Evolutionary conservation across 2,888 invertebrate genomes (phyloP), one percentile per base, ranked within the genome.

Genomic region (Clitarchus hookeri): DNA sequence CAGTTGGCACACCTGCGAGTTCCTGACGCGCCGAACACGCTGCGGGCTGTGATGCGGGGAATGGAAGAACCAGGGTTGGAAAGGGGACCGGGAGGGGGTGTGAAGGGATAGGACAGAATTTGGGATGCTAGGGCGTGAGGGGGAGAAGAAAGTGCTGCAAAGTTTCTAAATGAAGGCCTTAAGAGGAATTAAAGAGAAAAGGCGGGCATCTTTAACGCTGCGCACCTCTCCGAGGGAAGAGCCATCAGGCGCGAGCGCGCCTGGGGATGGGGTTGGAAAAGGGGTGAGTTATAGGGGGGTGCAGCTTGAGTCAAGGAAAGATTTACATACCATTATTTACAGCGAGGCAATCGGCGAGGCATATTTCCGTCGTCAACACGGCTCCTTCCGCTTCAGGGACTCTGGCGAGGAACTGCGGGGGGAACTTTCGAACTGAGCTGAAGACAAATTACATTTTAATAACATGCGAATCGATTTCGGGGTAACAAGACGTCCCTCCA

Each of bases 261-360:
- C 0, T 53, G 13, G 53, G 53, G 53, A 16, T 53, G 53, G 19
- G 53, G 12, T 12, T 19, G 53, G 53, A 53, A 82, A 26, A 23
- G 82, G 82, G 82, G 82, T 19, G 82, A 23, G 82, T 23, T 4
- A 27, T 36, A 9, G 25, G 36, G 83, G 9, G 83, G 27, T 36
- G 79, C 44, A 26, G 44, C 44, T 44, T 82, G 53, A 82, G 82
- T 85, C 84, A 53, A 36, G 77, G 86, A 54, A 85, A 87, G 87
- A 87, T 87, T 87, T 87, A 87, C 87, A 87, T 87, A 87, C 86
- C 86, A 87, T 87, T 87, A 87, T 87, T 86, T 87, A 87, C 86
- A 82, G 82, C 13, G 65, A 65, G 65, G 23, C 65, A 65, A n/a
- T 65, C 65, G n/a, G 19, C 65, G 65, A 65, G 65, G 65, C 65